Base-by-base conservation (phyloP, 1,140 invertebrate genomes). In the Lasioglossum baleicum region DNA sequence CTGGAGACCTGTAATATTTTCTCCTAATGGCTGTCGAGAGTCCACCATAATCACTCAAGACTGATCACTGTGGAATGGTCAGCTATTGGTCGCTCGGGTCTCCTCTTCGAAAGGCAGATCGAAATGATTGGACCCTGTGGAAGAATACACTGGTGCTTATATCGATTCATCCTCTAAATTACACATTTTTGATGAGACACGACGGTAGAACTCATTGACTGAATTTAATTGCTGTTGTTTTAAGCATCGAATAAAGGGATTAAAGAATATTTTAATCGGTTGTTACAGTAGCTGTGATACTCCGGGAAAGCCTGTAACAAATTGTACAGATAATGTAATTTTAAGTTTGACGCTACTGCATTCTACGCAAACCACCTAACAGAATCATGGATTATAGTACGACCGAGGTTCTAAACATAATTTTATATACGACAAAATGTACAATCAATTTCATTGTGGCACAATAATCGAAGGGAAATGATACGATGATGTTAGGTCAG, bases 391-490 rank as follows among this genome's bases (percentile, higher is more conserved):
- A 78, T 78, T 42, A 15, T 31, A 64, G 17, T 26, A 15, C 11
- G 13, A 56, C 64, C 76, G 8, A 53, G 40, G 40, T 74, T 60
- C 8, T 48, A 67, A 84, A 79, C 10, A 64, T 73, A 58, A 51
- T 81, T 83, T 81, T 61, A 56, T 78, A 73, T n/a, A 8, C 22
- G 17, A 56, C 61, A 35, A 65, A 58, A 56, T 68, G 31, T 67
- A 80, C 72, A 75, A 67, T 84, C n/a, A 64, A 64, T 85, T 85
- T 82, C 70, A 85, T 70, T 82, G 17, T 71, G 72, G 58, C 66
- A 82, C 71, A 76, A 63, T 66, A 75, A 85, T 61, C 13, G 53
- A 51, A 81, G 7, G 40, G 53, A 67, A 72, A 78, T 31, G 31
- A 42, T 40, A 17, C 35, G 13, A 10, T 56, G 69, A 86, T 67